Percentiles rank a stretch among this genome's conserved stretches.
Conservation (phyloP, 2,797 vertebrate genomes). For the Falco cherrug region DNA sequence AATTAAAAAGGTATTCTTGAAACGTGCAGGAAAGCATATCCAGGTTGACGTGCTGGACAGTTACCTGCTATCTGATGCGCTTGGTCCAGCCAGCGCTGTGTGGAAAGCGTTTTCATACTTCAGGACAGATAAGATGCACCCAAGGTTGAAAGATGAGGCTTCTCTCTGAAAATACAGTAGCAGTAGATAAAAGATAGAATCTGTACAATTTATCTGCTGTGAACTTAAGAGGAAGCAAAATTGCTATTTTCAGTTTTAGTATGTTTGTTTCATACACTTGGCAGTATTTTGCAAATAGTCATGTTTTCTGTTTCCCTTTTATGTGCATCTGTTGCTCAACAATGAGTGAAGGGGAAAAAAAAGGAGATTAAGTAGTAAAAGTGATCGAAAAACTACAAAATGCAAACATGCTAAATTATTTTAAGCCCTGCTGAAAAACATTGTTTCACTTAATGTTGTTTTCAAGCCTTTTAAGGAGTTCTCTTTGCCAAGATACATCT, state of each 20-base stretch:
- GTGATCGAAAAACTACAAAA: neutral
- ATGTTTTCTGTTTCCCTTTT: neutral
- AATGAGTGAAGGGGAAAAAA: neutral
- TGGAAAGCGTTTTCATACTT: neutral
- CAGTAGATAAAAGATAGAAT: neutral
- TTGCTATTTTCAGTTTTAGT: neutral
- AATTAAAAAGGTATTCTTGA: neutral
- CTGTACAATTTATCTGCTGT: neutral
- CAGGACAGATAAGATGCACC: neutral
- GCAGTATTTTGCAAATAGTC: constrained; percentile 1
- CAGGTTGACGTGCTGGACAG: neutral
- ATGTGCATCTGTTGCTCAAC: constrained; percentile 29
- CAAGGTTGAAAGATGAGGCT: neutral
- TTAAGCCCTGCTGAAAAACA: neutral
- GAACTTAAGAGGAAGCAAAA: neutral
- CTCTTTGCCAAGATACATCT: neutral
- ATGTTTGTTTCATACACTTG: constrained; percentile 5
- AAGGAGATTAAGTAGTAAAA: neutral
- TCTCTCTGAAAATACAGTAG: neutral
- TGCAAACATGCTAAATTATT: neutral
- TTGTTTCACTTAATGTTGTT: neutral
- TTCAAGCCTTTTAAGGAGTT: neutral
- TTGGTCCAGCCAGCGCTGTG: neutral
- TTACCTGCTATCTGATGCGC: neutral
- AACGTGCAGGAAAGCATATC: neutral